These are phyloP conservation scores for Podarcis raffonei DNA, from an alignment of 2,113 vertebrate genomes.

Conservation along the genomic window DNA sequence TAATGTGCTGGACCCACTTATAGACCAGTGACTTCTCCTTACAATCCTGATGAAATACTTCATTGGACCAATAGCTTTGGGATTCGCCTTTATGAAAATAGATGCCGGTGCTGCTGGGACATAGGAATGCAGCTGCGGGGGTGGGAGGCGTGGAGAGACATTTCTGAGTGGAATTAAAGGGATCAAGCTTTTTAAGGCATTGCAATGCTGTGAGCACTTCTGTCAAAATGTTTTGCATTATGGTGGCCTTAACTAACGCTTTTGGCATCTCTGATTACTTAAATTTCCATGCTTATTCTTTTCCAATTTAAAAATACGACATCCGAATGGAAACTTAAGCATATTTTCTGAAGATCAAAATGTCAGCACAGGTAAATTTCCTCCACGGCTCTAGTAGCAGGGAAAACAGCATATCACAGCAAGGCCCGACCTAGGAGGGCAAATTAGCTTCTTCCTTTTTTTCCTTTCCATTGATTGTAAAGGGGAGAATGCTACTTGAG, in stretches of 20 bases:
- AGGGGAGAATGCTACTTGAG: slow-evolving; percentile 36
- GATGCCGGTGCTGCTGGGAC: neutral
- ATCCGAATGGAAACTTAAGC: neutral
- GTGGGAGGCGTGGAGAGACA: neutral
- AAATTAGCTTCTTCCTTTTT: slow-evolving; percentile 28
- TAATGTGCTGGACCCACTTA: fast-evolving
- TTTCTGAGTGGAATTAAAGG: neutral
- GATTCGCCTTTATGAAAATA: neutral
- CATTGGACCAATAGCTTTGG: neutral
- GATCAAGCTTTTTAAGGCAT: neutral
- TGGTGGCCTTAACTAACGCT: neutral
- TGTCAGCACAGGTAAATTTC: neutral
- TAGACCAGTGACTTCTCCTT: fast-evolving
- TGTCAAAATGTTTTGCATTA: neutral
- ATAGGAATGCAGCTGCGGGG: neutral
- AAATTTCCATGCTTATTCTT: neutral
- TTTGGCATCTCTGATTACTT: neutral
- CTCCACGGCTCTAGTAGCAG: neutral
- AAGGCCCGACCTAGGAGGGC: slow-evolving; percentile 5
- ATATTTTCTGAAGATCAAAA: neutral
- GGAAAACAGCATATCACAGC: neutral
- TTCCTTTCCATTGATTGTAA: neutral
- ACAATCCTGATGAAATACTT: fast-evolving
- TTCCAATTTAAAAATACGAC: neutral
- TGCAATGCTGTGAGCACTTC: neutral